Evolutionary conservation across 2,888 invertebrate genomes (phyloP).

Genomic region (Epinotia ramella): DNA sequence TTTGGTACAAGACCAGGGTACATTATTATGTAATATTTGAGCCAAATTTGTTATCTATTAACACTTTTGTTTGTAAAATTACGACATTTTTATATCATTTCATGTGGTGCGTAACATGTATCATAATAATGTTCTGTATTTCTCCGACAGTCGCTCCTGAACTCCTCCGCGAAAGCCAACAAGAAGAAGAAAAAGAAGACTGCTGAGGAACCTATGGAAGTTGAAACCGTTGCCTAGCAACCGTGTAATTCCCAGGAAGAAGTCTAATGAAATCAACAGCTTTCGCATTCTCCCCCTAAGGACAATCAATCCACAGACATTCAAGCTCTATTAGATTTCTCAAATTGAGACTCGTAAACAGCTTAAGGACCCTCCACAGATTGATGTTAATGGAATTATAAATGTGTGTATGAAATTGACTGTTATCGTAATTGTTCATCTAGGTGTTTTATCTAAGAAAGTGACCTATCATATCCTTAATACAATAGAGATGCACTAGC

Average conservation of each 20-base stretch:
- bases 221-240: slow-evolving; percentile 83
- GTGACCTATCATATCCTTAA: slow-evolving; percentile 23
- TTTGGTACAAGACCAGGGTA: slow-evolving; percentile 83
- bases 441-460: slow-evolving; percentile 35
- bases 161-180: slow-evolving; percentile 92
- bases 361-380: slow-evolving; percentile 34
- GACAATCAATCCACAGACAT: slow-evolving; percentile 46
- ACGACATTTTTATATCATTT: slow-evolving; percentile 59
- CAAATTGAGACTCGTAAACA: slow-evolving; percentile 39
- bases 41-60: slow-evolving; percentile 63
- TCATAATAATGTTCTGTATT: slow-evolving; percentile 33
- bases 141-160: slow-evolving; percentile 87
- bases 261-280: slow-evolving; percentile 57
- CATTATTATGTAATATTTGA: slow-evolving; percentile 69
- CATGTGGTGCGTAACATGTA: neutral
- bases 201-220: slow-evolving; percentile 85
- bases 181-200: slow-evolving; percentile 97
- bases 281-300: slow-evolving; percentile 54
- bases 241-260: slow-evolving; percentile 34
- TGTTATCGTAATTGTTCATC: slow-evolving; percentile 35
- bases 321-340: slow-evolving; percentile 35
- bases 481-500: slow-evolving; percentile 20
- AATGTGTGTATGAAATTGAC: slow-evolving; percentile 41
- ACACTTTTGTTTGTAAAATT: slow-evolving; percentile 73
- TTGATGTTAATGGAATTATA: slow-evolving; percentile 40